Evolutionary conservation across 1,140 invertebrate genomes (phyloP), one percentile per base, ranked within the genome.

Genomic region (Camponotus floridanus): DNA sequence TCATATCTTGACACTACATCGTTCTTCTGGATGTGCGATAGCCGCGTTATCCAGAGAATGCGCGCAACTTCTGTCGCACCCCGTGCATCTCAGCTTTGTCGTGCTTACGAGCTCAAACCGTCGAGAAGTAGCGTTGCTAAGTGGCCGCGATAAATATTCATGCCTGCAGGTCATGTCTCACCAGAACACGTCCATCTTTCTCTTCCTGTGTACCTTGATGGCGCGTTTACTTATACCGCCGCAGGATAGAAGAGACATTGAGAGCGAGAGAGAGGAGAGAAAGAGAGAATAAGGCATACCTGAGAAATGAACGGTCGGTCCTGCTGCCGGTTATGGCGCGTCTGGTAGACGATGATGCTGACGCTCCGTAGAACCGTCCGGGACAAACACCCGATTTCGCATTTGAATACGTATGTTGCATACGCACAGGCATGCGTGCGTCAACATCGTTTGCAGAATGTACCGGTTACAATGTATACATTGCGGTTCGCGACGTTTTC

Each of bases 141-240:
- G 87, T 84, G 73, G 67, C 61, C 73, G 42, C 84, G 83, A 91
- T 91, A 91, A 91, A 91, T 91, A 91, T 91, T 91, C 90, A 91
- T 91, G 80, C 70, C 33, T 21, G 76, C 51, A 48, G 64, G 84
- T 73, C 76, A 65, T 80, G 71, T 64, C n/a, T 88, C 76, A 73
- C 68, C 45, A 74, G 64, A 64, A 48, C 55, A 57, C 57, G 85
- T 65, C 68, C 86, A 88, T 88, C 87, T 88, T 88, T 89, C 76
- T 61, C 71, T 31, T 8, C 26, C 33, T 18, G 55, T 33, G 6
- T 76, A 55, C 64, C 73, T 74, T 83, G 8, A 57, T 39, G 26
- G 36, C 71, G 65, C 39, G 84, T 88, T 89, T 88, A 89, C 87
- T 86, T 89, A 86, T 62, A 81, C 55, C 55, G 79, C 31, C 67